Percentiles rank a stretch among this genome's conserved stretches.
Conservation (phyloP, 35 echinoderm and acorn worm species). For the Amphiura filiformis region DNA sequence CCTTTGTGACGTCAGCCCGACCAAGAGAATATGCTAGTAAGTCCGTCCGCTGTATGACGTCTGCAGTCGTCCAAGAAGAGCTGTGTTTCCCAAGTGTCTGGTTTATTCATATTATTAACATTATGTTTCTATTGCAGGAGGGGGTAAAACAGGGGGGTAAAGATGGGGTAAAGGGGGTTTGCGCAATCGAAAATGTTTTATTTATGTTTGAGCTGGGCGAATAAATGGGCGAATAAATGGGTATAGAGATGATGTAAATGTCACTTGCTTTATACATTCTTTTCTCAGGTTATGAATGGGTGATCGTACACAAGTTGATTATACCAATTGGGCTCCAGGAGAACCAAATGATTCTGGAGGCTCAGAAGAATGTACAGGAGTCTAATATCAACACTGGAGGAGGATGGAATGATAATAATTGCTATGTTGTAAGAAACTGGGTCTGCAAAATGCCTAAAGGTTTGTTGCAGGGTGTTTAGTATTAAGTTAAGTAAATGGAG, state of each 20-base stretch:
- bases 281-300: constrained; percentile 38
- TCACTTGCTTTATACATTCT: not conserved
- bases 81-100: too few species aligned
- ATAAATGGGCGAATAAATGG: not conserved
- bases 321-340: too few species aligned
- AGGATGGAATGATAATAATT: constrained; percentile 56
- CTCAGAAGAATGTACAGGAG: constrained; percentile 58
- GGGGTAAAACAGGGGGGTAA: not conserved
- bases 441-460: constrained; percentile 72
- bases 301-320: constrained; percentile 39
- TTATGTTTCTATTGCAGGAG: not conserved
- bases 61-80: not conserved
- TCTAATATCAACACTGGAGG: constrained; percentile 10
- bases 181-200: too few species aligned
- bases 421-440: constrained; percentile 45
- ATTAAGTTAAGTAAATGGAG: not conserved
- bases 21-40: too few species aligned
- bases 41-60: too few species aligned
- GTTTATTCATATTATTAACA: not conserved
- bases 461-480: not conserved
- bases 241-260: not conserved
- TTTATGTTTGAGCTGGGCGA: too few species aligned
- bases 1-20: too few species aligned
- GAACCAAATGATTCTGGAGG: too few species aligned
- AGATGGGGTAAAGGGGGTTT: too few species aligned